phyloP scores from a whole-genome alignment of 2,888 invertebrate species.

The Phorcus lineatus region DNA sequence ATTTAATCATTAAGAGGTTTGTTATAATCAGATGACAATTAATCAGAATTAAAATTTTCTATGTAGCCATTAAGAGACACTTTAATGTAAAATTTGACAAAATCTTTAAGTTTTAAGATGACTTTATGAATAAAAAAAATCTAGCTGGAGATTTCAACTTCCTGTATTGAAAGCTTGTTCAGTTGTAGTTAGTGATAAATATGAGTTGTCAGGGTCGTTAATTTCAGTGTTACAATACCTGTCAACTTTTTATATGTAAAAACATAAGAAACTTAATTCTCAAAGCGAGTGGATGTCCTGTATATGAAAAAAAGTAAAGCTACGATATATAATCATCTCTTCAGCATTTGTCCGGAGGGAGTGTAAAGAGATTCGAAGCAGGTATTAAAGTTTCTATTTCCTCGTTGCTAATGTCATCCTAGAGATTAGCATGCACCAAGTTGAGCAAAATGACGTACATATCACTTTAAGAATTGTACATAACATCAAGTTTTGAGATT shows the following conservation, averaged over 20 bases:
- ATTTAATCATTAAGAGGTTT: background rate
- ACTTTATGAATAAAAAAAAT: too few relatives aligned
- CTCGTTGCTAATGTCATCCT: background rate
- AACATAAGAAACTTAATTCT: conserved; percentile 5
- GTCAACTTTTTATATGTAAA: conserved; percentile 6
- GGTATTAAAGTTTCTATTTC: conserved; percentile 11
- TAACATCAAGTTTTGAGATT: background rate
- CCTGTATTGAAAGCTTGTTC: background rate
- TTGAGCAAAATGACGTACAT: background rate
- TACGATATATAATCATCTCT: conserved; percentile 1
- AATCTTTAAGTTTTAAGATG: too few relatives aligned
- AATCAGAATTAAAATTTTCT: background rate
- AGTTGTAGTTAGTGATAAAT: too few relatives aligned
- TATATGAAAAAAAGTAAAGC: background rate
- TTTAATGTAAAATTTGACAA: too few relatives aligned
- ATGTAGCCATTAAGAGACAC: background rate
- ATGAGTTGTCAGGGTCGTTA: background rate
- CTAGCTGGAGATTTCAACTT: background rate
- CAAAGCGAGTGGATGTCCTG: background rate
- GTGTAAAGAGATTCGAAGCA: background rate
- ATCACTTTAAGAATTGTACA: background rate
- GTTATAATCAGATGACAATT: background rate
- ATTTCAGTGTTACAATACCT: conserved; percentile 4
- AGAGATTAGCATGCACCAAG: background rate
- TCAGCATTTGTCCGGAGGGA: background rate